phyloP scores from a whole-genome alignment of 2,888 invertebrate species.

The Drosophila quinaria region DNA sequence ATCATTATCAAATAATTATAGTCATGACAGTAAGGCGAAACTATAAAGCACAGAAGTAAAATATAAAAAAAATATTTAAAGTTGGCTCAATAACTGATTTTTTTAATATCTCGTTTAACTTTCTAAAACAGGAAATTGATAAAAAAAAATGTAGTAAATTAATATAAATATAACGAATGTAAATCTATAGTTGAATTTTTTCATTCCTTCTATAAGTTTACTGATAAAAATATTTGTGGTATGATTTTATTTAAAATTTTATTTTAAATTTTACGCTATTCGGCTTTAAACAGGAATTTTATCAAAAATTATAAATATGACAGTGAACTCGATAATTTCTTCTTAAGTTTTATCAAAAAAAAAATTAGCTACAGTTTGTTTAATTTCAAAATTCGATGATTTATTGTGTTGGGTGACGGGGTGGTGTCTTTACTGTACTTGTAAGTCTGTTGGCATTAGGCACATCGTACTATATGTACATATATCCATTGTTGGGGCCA shows the following conservation, averaged over 20 bases:
- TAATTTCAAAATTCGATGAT: neutral
- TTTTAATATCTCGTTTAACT: no score
- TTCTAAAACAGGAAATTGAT: no score
- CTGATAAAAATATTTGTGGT: neutral
- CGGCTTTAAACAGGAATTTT: no score
- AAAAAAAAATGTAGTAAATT: neutral
- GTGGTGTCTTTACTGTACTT: constrained; percentile 19
- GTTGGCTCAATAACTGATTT: no score
- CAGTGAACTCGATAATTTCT: neutral
- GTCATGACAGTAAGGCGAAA: neutral
- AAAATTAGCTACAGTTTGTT: neutral
- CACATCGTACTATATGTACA: constrained; percentile 7
- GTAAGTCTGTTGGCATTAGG: constrained; percentile 10
- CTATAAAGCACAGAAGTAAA: neutral
- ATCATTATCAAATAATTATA: neutral
- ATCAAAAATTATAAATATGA: neutral
- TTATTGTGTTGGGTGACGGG: neutral
- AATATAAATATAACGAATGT: neutral
- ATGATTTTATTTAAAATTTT: no score
- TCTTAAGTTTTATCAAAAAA: neutral
- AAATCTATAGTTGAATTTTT: no score
- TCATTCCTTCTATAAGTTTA: neutral
- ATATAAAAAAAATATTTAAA: no score
- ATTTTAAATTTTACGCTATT: no score
- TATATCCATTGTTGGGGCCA: constrained; percentile 63